Evolutionary conservation across 2,888 invertebrate genomes (phyloP), one percentile per base, ranked within the genome.

Genomic region (Punctoribates punctum): DNA sequence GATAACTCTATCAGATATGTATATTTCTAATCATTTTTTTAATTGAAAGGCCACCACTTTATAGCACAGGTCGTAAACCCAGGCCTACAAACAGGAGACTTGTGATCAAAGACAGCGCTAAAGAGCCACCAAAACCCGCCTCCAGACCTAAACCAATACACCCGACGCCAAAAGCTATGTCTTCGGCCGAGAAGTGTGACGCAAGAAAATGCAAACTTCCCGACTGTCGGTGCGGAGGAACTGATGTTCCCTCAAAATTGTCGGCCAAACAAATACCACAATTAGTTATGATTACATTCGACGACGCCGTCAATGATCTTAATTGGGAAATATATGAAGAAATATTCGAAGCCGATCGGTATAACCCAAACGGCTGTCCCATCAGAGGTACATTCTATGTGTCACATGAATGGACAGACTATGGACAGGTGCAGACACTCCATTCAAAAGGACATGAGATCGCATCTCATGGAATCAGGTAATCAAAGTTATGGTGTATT

Each of bases 351-450:
- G 80, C 80, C 8, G 77, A 42, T 42, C 8, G 82, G 17, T 77
- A 78, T n/a, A 87, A 87, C 81, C 86, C 86, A 6, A 86, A 87
- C 78, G 85, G 85, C 2, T 86, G 86, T 79, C 85, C 84, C 2
- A 82, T 84, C 46, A 79, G 82, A 8, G 94, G 94, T 77, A 97
- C 98, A 48, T 96, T 98, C 88, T 98, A 97, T 86, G 94, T 98
- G 79, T 96, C 96, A 73, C 97, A 98, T 85, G 96, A 97, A 85
- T 98, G 97, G 95, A 98, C 97, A 76, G 96, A 97, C 87, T 98
- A 98, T 87, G 92, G 93, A 85, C 93, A 94, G 87, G 97, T 98
- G 78, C 95, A 96, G 86, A 94, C 95, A 86, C 88, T 98, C 79
- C 95, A 96, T 86, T 88, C 94, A 80, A 89, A 90, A 83, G 97